Percentiles rank a stretch among this genome's conserved stretches.
These are phyloP conservation scores for Hafferia zeledoni DNA, from an alignment of 2,797 vertebrate species.

Conservation along the genomic window DNA sequence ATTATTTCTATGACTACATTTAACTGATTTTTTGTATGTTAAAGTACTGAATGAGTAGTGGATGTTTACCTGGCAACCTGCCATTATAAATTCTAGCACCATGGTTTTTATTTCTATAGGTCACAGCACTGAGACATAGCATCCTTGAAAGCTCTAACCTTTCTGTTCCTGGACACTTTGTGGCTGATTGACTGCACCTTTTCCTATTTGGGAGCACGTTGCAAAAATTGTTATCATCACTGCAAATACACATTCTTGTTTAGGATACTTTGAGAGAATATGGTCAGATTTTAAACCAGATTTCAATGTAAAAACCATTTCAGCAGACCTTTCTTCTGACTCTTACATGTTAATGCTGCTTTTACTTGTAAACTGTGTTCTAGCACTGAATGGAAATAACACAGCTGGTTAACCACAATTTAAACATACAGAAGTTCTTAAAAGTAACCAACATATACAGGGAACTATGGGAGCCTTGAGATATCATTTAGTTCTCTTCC, in stretches of 20 bases:
- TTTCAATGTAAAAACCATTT: not conserved
- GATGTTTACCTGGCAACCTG: not conserved
- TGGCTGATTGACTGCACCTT: not conserved
- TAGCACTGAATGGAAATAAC: not conserved
- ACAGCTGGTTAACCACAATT: not conserved
- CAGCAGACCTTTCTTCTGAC: not conserved
- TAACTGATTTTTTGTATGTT: not conserved
- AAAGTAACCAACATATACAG: not conserved
- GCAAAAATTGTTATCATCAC: not conserved
- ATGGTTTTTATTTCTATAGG: not conserved
- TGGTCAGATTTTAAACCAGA: not conserved
- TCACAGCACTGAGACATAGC: not conserved
- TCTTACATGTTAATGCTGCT: not conserved
- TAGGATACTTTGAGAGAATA: not conserved
- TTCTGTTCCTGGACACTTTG: not conserved
- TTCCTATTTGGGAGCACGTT: not conserved
- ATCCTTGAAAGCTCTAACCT: not conserved
- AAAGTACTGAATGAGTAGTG: not conserved
- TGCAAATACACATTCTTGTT: not conserved
- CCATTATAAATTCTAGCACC: not conserved
- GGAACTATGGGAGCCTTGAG: not conserved
- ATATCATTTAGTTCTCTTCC: not conserved
- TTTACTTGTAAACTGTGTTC: not conserved
- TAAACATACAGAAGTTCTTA: slow-evolving; percentile 3
- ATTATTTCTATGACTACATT: not conserved